phyloP scores from a whole-genome alignment of 2,113 vertebrate genomes.

The Scolopax mira region DNA sequence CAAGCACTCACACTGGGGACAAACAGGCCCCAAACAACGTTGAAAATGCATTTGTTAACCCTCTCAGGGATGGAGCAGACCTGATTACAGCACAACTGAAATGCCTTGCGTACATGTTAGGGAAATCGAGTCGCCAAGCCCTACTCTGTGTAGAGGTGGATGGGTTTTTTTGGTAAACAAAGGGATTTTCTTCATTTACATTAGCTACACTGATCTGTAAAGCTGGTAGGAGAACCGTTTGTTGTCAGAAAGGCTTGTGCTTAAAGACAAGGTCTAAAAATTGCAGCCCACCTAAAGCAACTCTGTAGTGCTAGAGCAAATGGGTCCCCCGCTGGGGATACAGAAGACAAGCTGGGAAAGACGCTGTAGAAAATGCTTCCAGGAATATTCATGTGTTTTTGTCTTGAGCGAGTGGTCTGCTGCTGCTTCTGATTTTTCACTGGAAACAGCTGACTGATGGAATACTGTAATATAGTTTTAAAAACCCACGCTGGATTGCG shows the following conservation, averaged over 20 bases:
- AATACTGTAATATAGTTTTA: background rate
- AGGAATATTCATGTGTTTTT: background rate
- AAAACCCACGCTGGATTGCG: background rate
- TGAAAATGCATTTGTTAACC: background rate
- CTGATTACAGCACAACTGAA: background rate
- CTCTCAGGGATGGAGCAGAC: background rate
- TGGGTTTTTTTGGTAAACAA: background rate
- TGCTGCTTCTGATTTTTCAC: slow-evolving; percentile 21
- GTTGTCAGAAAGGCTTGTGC: background rate
- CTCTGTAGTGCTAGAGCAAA: background rate
- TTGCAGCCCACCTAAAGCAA: background rate
- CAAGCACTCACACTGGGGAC: background rate
- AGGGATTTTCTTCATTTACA: background rate
- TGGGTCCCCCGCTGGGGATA: background rate
- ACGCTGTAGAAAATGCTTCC: background rate
- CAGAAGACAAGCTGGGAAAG: background rate
- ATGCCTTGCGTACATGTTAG: fast-evolving
- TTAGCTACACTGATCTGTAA: background rate
- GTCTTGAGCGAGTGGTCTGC: background rate
- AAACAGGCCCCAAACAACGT: background rate
- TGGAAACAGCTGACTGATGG: background rate
- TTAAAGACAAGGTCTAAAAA: background rate
- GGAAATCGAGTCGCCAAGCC: background rate
- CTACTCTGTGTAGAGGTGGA: background rate
- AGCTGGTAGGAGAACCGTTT: background rate